Evolutionary conservation across 1,140 invertebrate species (phyloP), one percentile per base, ranked within the genome.

Genomic region (Hyposmocoma kahamanoa): DNA sequence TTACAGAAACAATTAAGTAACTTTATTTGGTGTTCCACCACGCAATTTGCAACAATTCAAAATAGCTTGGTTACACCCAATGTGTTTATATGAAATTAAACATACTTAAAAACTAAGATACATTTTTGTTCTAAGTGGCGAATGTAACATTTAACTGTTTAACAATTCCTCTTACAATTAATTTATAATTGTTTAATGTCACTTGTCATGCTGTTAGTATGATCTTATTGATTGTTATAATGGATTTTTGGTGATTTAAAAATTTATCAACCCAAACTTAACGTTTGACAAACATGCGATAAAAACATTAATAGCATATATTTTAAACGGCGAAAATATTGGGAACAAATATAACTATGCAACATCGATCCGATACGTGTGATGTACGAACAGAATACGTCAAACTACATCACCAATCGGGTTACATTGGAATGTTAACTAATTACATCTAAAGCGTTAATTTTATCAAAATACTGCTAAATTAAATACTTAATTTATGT

Each of bases 121-220:
- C 56, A 62, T 61, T 59, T 68, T 72, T 70, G 70, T 70, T 76
- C 66, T 65, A 56, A 53, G 56, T 42, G 50, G 54, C 61, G 57
- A 55, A n/a, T n/a, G 48, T 52, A 32, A 36, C 32, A 36, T 17
- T 36, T 59, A 50, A 53, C 53, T 22, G 53, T 56, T 54, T 53
- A 57, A 61, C 62, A 62, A 58, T 64, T 59, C 57, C 54, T 58
- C 56, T 57, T 53, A 63, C 20, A 55, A 49, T 47, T 57, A 62
- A 62, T 34, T n/a, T 52, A 60, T 59, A 55, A 56, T 61, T 53
- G 46, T 53, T 56, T 62, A 61, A 60, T 26, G 51, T 72, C 66
- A 66, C 50, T 74, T 75, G 72, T 78, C 75, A 81, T 78, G 73
- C 75, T 53, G 67, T 79, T 78, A 77, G 74, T 74, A 74, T 53